Base-by-base conservation (phyloP, 2,113 vertebrate genomes). In the Taurulus bubalis region DNA sequence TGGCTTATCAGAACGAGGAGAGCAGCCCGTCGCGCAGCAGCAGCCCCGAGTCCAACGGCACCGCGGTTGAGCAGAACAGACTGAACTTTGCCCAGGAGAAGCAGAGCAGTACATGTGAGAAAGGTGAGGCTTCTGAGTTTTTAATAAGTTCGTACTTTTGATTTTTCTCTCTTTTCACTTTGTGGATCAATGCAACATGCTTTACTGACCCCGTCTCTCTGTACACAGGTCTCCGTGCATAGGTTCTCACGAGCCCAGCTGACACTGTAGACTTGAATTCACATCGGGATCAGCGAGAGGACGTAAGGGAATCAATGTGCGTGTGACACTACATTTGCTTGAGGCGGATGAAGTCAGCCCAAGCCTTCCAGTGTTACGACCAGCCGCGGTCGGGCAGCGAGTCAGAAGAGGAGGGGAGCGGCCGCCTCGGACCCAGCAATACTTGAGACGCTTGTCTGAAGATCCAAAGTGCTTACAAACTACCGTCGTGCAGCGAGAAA, bases 41-140 rank as follows among this genome's bases (percentile, higher is more conserved):
- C 94, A 98, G 96, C 80, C 97, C 97, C 0, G 96, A 97, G 92
- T 96, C 96, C 49, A 98, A 97, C 0, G 95, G 96, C 60, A 96
- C 97, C 0, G 96, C 96, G 0, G 96, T 93, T 0, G 96, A 97
- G 84, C 97, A 98, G 95, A 98, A 98, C 91, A 92, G 97, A 34
- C 95, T 98, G 40, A 98, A 98, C 94, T 95, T 97, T 0, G 97
- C 96, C 28, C 97, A 98, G 0, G 97, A 98, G 94, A 97, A 97
- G 86, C 96, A 97, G 73, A 96, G 95, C 0, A 66, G 92, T 0
- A 42, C 91, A 10, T 95, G 95, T 0, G 96, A 97, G 16, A 96
- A 96, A 93, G 95, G 96, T 96, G 49, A 84, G 59, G 2, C 1
- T 14, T 56, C 24, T 5, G n/a, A 8, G 8, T 8, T 4, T 14